These are phyloP conservation scores for Microdon myrmicae DNA, from an alignment of 2,888 invertebrate genomes.

Conservation along the genomic window DNA sequence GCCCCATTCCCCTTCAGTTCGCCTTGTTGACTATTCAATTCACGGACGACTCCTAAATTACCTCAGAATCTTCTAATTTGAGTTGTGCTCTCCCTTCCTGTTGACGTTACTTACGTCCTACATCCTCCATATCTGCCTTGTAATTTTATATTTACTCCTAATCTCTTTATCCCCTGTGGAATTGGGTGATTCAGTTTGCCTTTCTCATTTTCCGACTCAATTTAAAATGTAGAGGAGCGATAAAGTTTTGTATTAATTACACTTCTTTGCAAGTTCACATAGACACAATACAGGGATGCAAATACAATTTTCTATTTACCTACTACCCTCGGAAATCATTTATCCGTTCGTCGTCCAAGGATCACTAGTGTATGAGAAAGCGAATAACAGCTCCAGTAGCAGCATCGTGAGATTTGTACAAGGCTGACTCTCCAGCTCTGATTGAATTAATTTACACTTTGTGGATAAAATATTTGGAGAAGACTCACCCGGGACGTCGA, in stretches of 20 bases:
- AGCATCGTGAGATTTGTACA: too few relatives aligned
- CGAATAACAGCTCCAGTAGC: too few relatives aligned
- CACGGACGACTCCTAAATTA: not conserved
- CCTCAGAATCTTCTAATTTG: not conserved
- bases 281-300: conserved; percentile 14
- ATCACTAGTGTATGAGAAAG: not conserved
- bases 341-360: conserved; percentile 1
- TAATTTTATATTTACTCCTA: conserved; percentile 11
- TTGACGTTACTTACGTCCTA: not conserved
- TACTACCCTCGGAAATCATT: not conserved
- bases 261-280: conserved; percentile 26
- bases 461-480: conserved; percentile 19
- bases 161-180: conserved; percentile 15
- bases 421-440: conserved; percentile 7
- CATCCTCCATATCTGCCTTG: not conserved
- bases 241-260: conserved; percentile 39
- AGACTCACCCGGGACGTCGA: too few relatives aligned
- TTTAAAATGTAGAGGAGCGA: conserved; percentile 26
- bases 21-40: not conserved
- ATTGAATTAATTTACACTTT: conserved; percentile 38
- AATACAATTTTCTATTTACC: not conserved
- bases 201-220: conserved; percentile 1
- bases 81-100: not conserved
- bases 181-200: conserved; percentile 3
- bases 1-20: too few relatives aligned